Conservation (phyloP, 2,113 vertebrate species). For the Anolis carolinensis region DNA sequence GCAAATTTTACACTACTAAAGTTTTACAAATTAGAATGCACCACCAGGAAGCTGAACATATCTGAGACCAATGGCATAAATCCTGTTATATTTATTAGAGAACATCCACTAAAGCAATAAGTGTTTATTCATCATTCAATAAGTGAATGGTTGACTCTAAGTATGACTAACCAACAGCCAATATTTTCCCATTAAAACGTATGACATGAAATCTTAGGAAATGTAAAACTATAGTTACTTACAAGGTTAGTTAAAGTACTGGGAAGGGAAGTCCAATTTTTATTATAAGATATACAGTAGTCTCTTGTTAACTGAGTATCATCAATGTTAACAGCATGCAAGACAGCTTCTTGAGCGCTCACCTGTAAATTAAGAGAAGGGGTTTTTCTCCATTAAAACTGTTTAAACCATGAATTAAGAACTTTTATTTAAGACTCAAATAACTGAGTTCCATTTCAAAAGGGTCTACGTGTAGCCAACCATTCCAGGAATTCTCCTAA, state of each 20-base stretch:
- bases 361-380: conserved; percentile 71
- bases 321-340: conserved; percentile 77
- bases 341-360: conserved; percentile 82
- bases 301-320: conserved; percentile 65
- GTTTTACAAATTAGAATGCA: not conserved
- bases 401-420: not conserved
- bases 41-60: not conserved
- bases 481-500: not conserved
- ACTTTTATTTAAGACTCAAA: not conserved
- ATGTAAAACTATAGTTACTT: conserved; percentile 68
- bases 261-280: conserved; percentile 80
- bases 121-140: too few species aligned
- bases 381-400: not conserved
- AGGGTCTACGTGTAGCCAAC: not conserved
- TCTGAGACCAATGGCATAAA: not conserved
- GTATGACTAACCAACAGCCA: too few species aligned
- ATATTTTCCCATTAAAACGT: conserved; percentile 12
- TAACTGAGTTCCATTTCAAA: conserved; percentile 32
- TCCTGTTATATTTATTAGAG: too few species aligned
- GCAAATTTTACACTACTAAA: not conserved
- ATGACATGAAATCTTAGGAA: not conserved
- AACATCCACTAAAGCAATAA: not conserved
- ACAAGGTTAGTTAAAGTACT: conserved; percentile 80
- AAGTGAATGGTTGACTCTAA: not conserved
- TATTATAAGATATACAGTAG: conserved; percentile 88